Base-by-base conservation (phyloP, 2,888 invertebrate species). In the Clepsis dumicolana region DNA sequence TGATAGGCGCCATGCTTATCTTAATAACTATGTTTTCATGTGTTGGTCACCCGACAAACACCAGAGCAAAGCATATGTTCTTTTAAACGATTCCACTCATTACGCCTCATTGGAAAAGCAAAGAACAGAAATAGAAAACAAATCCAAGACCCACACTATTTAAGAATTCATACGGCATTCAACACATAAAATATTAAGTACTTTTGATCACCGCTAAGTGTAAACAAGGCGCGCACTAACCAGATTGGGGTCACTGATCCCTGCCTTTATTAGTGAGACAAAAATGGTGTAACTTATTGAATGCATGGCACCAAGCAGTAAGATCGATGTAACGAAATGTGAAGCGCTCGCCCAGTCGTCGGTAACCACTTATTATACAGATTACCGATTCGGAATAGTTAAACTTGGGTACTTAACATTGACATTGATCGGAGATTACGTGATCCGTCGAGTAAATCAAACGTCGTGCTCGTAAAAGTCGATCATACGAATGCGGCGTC, bases 401-500 rank as follows among this genome's bases (percentile, higher is more conserved):
- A 25, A n/a, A 50, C 16, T 14, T 56, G n/a, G n/a, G n/a, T n/a
- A 10, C 25, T 35, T 52, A 74, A 67, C 76, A 78, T 75, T 76
- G 75, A 77, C 78, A 77, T 79, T 77, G 76, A 74, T 72, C 54
- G 67, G 71, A 70, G 70, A 76, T 75, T 73, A 72, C 71, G 73
- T 62, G 73, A 69, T 66, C 70, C 64, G 61, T 32, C 35, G 52
- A 38, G n/a, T 52, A 50, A 71, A 72, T 74, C 76, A 73, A 70
- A 72, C 75, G 71, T 74, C 78, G 74, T 76, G 73, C 73, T 59
- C 65, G 72, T 61, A 52, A 57, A 38, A 73, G 74, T 71, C 70
- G 69, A 73, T 70, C 73, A 71, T 70, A 64, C 70, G 65, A 72
- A 70, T 70, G 71, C 73, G 75, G 83, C 86, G 82, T 80, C 81